Base-by-base conservation (phyloP, 2,888 invertebrate species). In the Gerris lacustris region DNA sequence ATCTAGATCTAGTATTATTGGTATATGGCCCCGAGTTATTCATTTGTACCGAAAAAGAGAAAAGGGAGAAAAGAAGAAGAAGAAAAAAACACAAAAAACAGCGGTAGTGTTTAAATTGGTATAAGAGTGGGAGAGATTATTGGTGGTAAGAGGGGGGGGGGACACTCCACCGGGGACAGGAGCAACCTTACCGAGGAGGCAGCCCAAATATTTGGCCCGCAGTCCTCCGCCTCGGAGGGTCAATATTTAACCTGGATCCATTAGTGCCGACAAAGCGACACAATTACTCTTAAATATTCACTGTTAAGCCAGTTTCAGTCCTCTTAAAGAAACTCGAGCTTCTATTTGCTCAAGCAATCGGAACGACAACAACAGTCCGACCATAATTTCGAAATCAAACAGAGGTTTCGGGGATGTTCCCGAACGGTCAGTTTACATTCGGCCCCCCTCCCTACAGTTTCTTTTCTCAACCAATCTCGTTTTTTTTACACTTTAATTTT, bases 271-370 rank as follows among this genome's bases (percentile, higher is more conserved):
- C 62, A 67, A 64, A 72, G 69, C 70, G 45, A 69, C 67, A 70
- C 72, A 72, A 72, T 72, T 72, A 72, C 72, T 63, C 66, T 66
- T 66, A 72, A 72, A 72, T 72, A 72, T 72, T 72, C 72, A 72
- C 66, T 68, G 68, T 68, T 67, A 45, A 69, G 55, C 63, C 62
- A 44, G 64, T 64, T 31, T 17, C 17, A 18, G 7, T 9, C 64
- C 64, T n/a, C 64, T 64, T 64, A 64, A 18, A 64, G 64, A 31
- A 64, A 64, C 64, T 64, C 17, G 64, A 64, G 31, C 17, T 31
- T 31, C n/a, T 64, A 18, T 64, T 64, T 31, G 18, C 18, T 4
- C 17, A 64, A n/a, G 17, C 64, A 64, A 64, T 64, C 64, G 31
- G 2, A 64, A 64, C 17, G 31, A 64, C 64, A 64, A 18, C 64